Evolutionary conservation across 2,888 invertebrate species (phyloP).

Genomic region (Erpobdella octoculata): DNA sequence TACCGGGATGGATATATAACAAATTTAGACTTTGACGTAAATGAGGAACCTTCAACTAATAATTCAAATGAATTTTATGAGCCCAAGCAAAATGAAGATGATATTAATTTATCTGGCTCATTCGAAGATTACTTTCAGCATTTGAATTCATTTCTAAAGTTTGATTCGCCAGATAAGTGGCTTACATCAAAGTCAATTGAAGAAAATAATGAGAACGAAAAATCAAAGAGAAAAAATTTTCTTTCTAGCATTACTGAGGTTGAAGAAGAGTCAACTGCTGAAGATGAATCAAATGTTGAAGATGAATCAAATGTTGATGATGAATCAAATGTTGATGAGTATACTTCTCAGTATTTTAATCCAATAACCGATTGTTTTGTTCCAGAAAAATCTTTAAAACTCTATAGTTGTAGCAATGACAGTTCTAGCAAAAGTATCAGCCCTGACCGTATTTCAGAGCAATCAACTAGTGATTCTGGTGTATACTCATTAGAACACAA

Average conservation of each 20-base stretch:
- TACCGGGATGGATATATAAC: too few relatives aligned
- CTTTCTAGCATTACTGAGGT: neutral
- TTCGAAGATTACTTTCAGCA: slow-evolving; percentile 28
- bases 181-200: neutral
- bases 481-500: too few relatives aligned
- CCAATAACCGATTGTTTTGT: too few relatives aligned
- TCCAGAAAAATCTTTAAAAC: too few relatives aligned
- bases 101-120: slow-evolving; percentile 17
- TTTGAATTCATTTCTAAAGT: slow-evolving; percentile 22
- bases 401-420: too few relatives aligned
- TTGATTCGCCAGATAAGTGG: slow-evolving; percentile 32
- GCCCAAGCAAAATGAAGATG: neutral
- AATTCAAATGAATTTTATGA: neutral
- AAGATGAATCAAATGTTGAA: neutral
- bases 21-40: too few relatives aligned
- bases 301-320: too few relatives aligned
- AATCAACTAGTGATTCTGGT: neutral
- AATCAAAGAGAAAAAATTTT: neutral
- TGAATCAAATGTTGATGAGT: too few relatives aligned
- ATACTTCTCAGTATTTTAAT: too few relatives aligned
- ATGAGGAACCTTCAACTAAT: too few relatives aligned
- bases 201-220: neutral
- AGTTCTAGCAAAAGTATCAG: too few relatives aligned
- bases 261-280: neutral
- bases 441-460: neutral